Base-by-base conservation (phyloP, 2,888 invertebrate genomes). In the Coleophora deauratella region DNA sequence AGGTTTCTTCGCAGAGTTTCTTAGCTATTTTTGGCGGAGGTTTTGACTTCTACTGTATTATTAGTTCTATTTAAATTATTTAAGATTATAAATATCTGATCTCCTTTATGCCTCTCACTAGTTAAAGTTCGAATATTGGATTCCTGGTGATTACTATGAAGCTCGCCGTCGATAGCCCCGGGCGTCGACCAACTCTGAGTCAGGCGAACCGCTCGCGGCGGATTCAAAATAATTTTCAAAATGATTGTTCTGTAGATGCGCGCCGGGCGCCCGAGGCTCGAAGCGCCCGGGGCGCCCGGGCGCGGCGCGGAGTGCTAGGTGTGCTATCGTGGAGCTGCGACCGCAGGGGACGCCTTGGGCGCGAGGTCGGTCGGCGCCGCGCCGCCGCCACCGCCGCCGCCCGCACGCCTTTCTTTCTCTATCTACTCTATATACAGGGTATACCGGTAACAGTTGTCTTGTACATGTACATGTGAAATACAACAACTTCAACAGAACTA, bases 221-320 rank as follows among this genome's bases (percentile, higher is more conserved):
- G 51, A 70, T 69, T 72, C 72, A 63, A 70, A 76, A 78, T 79
- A 72, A 78, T 79, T 77, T 77, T 71, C 72, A 62, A 72, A 78
- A 78, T 75, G 69, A 77, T 77, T 78, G 78, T 78, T 76, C 76
- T 72, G 74, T 65, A 71, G 75, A 78, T 72, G 76, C 76, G 61
- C 53, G 69, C 76, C 69, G 54, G 55, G 52, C 55, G 76, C 52
- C 33, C 76, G 66, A 45, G 59, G 54, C 73, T 72, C 52, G 60
- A 57, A 59, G 52, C 57, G 50, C 54, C 44, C 28, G 42, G 33
- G 44, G 43, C 28, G 34, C 13, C 41, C 37, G 39, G 6, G 21
- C 21, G 21, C 21, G 21, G 21, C 21, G 21, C 21, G 21, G 21
- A 56, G 59, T 55, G 62, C 64, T 72, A 72, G 64, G 66, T 63